These are phyloP conservation scores for Chaenodraco wilsoni DNA, from an alignment of 2,797 vertebrate species.

Conservation along the genomic window DNA sequence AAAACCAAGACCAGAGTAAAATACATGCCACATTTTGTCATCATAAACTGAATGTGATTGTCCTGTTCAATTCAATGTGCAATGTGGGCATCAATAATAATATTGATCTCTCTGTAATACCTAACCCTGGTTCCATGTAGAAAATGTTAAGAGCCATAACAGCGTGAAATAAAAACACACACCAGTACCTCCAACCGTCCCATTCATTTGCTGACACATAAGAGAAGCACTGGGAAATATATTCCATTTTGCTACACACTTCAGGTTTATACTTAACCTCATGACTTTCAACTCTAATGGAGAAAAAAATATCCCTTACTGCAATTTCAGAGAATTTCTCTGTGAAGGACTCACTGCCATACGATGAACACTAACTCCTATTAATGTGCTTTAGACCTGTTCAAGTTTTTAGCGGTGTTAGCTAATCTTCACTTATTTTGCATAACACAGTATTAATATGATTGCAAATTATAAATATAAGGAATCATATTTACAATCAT, in stretches of 20 bases:
- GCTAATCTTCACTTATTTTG: slow-evolving; percentile 4
- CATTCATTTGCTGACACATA: slow-evolving; percentile 8
- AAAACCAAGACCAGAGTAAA: slow-evolving; percentile 10
- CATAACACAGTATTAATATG: neutral
- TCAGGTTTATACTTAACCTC: slow-evolving; percentile 9
- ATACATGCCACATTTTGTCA: slow-evolving; percentile 3
- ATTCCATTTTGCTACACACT: neutral
- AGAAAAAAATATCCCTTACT: slow-evolving; percentile 10
- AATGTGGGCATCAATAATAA: neutral
- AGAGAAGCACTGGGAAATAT: slow-evolving; percentile 2
- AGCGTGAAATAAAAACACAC: neutral
- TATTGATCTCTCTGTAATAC: neutral
- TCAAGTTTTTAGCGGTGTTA: neutral
- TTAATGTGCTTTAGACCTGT: neutral
- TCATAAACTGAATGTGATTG: neutral
- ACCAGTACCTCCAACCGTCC: neutral
- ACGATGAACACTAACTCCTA: neutral
- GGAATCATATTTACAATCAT: slow-evolving; percentile 1
- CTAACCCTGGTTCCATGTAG: neutral
- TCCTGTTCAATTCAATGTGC: neutral
- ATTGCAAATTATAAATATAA: slow-evolving; percentile 20
- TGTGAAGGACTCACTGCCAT: neutral
- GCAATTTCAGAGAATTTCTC: slow-evolving; percentile 3
- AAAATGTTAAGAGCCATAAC: slow-evolving; percentile 1
- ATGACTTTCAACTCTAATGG: slow-evolving; percentile 3